A percentile compares a stretch with the other conserved stretches of the same genome.
phyloP scores from a whole-genome alignment of 2,888 invertebrate genomes.

The Cephus runcator region DNA sequence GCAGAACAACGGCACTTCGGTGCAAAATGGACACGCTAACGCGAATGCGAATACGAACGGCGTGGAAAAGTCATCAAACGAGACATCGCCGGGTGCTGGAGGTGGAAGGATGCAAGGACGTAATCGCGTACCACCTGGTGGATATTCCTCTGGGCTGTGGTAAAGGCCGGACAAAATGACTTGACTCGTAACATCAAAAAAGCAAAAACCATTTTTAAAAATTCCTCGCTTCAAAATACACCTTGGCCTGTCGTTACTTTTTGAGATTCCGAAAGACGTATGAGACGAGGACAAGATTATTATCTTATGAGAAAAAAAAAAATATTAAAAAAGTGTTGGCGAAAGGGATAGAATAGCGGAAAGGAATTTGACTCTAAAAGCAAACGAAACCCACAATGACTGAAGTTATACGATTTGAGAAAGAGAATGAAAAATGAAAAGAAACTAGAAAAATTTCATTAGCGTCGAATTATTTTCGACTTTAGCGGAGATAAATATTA shows the following conservation, averaged over 20 bases:
- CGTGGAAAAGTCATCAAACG: constrained; percentile 54
- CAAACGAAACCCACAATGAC: neutral
- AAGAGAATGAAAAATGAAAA: neutral
- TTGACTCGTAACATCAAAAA: constrained; percentile 11
- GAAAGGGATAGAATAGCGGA: neutral
- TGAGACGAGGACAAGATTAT: neutral
- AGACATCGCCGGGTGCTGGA: constrained; percentile 47
- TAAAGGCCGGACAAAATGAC: constrained; percentile 61
- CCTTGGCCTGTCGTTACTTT: neutral
- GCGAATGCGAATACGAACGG: constrained; percentile 47
- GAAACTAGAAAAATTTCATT: neutral
- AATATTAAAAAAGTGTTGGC: neutral
- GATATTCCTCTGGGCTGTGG: constrained; percentile 77
- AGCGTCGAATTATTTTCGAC: neutral
- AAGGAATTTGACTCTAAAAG: neutral
- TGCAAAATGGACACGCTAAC: constrained; percentile 68
- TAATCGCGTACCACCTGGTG: constrained; percentile 76
- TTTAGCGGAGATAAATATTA: neutral
- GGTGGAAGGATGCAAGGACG: constrained; percentile 63
- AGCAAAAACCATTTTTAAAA: constrained; percentile 2
- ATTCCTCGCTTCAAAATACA: constrained; percentile 1
- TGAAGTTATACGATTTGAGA: neutral
- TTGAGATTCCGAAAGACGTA: neutral
- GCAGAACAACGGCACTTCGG: constrained; percentile 43
- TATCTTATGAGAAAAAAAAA: neutral